Percentiles rank a stretch among this genome's conserved stretches.
Evolutionary conservation across 2,888 invertebrate genomes (phyloP).

Genomic region (Orthonychiurus folsomi): DNA sequence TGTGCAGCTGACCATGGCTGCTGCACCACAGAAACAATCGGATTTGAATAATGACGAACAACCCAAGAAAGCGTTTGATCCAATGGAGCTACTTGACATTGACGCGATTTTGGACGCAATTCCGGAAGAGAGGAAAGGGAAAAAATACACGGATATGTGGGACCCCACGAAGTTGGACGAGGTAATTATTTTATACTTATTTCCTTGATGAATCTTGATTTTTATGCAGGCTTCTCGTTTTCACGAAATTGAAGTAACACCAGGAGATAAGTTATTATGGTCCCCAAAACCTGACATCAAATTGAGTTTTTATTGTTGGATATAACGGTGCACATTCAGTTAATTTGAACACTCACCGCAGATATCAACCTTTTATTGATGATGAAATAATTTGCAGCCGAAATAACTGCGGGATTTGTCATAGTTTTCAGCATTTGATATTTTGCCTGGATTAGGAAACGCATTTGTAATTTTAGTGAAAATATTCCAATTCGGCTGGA

Average conservation of each 20-base stretch:
- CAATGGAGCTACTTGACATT: conserved; percentile 7
- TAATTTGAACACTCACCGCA: not conserved
- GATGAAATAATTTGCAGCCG: not conserved
- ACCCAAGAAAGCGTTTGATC: not conserved
- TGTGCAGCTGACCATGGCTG: not conserved
- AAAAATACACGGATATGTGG: conserved; percentile 22
- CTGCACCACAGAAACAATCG: not conserved
- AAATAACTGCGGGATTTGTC: not conserved
- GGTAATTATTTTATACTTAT: too few species aligned
- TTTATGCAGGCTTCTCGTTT: not conserved
- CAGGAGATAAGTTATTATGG: not conserved
- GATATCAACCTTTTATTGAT: not conserved
- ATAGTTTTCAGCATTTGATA: not conserved
- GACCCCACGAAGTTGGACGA: conserved; percentile 26
- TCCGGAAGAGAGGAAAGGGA: conserved; percentile 7
- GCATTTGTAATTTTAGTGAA: too few species aligned
- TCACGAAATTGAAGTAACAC: conserved; percentile 5
- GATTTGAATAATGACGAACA: too few species aligned
- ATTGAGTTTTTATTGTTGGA: not conserved
- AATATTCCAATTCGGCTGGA: too few species aligned
- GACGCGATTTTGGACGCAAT: conserved; percentile 11
- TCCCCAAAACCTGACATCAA: not conserved
- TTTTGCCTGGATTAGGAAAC: not conserved
- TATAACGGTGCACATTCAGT: not conserved
- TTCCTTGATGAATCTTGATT: not conserved